phyloP scores from a whole-genome alignment of 2,797 vertebrate species.

The Crotalus adamanteus region DNA sequence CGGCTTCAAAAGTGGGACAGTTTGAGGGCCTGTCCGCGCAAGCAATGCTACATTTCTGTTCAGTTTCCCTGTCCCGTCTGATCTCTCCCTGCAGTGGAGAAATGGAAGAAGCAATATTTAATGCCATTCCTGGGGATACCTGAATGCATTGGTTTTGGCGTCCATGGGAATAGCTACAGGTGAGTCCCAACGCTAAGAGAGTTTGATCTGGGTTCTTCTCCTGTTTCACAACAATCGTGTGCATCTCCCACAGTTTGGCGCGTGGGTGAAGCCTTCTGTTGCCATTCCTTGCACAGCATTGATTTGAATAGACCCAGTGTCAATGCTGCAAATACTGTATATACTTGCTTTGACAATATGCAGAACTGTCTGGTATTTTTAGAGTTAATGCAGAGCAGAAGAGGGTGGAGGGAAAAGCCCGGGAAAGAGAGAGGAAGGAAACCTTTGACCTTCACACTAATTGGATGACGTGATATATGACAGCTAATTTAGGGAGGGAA shows the following conservation, averaged over 20 bases:
- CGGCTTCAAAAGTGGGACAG: background rate
- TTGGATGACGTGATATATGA: too few relatives aligned
- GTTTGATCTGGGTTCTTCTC: background rate
- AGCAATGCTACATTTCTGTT: background rate
- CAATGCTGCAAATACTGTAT: too few relatives aligned
- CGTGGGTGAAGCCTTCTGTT: background rate
- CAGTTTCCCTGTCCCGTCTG: background rate
- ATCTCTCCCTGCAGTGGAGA: conserved; percentile 77
- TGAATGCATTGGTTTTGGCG: conserved; percentile 84
- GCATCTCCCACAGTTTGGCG: background rate
- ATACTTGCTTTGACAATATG: too few relatives aligned
- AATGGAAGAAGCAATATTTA: conserved; percentile 82
- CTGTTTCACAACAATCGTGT: background rate
- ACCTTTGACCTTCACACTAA: too few relatives aligned
- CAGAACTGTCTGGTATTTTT: too few relatives aligned
- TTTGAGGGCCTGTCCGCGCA: background rate
- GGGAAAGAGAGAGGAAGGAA: too few relatives aligned
- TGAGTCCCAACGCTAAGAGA: conserved; percentile 55
- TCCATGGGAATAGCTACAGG: conserved; percentile 84
- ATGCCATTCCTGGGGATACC: conserved; percentile 85
- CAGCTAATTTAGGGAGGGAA: too few relatives aligned
- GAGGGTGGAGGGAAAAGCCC: too few relatives aligned
- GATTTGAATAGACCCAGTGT: background rate
- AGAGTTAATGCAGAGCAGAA: too few relatives aligned
- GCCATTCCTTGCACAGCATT: background rate